Evolutionary conservation across 1,140 invertebrate genomes (phyloP).

Genomic region (Drosophila tristis): DNA sequence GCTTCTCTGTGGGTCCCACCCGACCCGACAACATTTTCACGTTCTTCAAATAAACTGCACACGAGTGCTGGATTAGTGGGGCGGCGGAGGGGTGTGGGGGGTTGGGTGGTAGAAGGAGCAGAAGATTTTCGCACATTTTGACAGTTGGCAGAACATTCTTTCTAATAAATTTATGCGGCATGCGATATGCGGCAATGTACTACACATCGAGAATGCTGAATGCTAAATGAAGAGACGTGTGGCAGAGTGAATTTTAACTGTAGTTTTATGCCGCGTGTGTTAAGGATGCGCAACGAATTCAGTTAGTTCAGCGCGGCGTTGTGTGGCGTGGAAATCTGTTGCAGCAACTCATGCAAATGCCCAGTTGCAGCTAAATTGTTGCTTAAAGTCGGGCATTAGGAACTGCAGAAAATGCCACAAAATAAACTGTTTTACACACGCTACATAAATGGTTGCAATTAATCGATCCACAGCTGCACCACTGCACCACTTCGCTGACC

Average conservation of each 20-base stretch:
- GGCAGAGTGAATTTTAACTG: constrained; percentile 37
- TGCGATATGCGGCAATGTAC: constrained; percentile 25
- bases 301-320: constrained; percentile 1
- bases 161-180: constrained; percentile 53
- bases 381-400: neutral
- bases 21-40: constrained; percentile 51
- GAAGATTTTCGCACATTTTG: constrained; percentile 48
- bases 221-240: neutral
- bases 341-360: constrained; percentile 15
- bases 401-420: too few relatives aligned
- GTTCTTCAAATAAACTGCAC: constrained; percentile 73
- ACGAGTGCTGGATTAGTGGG: constrained; percentile 39
- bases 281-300: constrained; percentile 9
- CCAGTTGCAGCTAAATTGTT: constrained; percentile 4
- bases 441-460: too few relatives aligned
- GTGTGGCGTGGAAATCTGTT: neutral
- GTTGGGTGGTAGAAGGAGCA: neutral
- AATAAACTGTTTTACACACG: too few relatives aligned
- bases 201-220: too few relatives aligned
- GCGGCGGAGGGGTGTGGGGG: neutral
- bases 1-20: constrained; percentile 13
- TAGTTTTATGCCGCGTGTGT: constrained; percentile 9
- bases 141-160: constrained; percentile 53
- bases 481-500: too few relatives aligned
- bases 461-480: too few relatives aligned